These are phyloP conservation scores for Bombyx mandarina DNA, from an alignment of 1,140 invertebrate genomes.

Conservation along the genomic window DNA sequence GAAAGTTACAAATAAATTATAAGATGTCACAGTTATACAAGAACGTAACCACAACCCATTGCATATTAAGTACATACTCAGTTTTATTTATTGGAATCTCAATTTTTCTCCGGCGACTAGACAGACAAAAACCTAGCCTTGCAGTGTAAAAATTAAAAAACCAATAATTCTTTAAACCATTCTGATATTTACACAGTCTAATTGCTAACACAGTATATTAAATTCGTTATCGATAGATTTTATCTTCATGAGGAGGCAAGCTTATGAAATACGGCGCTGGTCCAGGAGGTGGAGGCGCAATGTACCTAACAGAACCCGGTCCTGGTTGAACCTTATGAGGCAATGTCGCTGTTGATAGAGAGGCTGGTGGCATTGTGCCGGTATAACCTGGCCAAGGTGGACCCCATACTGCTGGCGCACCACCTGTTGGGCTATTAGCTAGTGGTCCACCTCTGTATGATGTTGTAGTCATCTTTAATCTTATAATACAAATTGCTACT, in stretches of 20 bases:
- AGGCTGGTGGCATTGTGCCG: constrained; percentile 61
- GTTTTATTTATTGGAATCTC: not conserved
- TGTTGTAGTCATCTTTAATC: constrained; percentile 76
- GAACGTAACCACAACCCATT: not conserved
- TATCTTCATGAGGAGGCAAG: constrained; percentile 67
- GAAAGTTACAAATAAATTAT: no score
- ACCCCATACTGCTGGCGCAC: constrained; percentile 68
- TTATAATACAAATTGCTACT: constrained; percentile 89
- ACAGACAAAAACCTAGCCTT: constrained; percentile 40
- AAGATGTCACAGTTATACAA: not conserved
- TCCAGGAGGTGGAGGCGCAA: constrained; percentile 39
- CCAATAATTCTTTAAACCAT: not conserved
- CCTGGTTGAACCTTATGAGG: constrained; percentile 75
- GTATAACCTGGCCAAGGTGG: constrained; percentile 67
- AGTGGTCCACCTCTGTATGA: constrained; percentile 78
- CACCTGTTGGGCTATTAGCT: constrained; percentile 67
- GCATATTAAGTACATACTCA: not conserved
- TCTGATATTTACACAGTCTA: constrained; percentile 21
- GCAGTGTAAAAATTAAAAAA: constrained; percentile 8
- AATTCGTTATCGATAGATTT: constrained; percentile 62
- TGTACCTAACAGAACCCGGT: constrained; percentile 69
- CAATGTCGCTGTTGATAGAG: constrained; percentile 72
- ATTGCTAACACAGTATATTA: constrained; percentile 4
- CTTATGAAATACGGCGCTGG: constrained; percentile 70
- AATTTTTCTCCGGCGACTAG: constrained; percentile 41